Percentiles rank a stretch among this genome's conserved stretches.
These are phyloP conservation scores for Biston stratarius DNA, from an alignment of 2,888 invertebrate genomes.

Conservation along the genomic window DNA sequence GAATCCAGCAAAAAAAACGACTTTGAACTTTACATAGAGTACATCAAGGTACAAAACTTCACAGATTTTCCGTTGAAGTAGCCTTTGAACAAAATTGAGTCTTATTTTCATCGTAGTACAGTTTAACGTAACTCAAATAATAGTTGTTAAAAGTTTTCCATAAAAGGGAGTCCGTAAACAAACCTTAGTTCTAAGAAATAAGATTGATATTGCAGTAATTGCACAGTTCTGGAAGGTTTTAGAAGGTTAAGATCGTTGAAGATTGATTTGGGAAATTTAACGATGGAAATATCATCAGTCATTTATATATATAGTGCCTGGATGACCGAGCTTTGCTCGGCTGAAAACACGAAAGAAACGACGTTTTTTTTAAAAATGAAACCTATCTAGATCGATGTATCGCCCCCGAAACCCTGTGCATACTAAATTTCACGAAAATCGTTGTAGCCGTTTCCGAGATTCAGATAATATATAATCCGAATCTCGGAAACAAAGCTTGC, in stretches of 20 bases:
- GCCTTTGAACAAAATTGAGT: not conserved
- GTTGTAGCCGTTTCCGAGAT: no score
- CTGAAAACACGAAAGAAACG: no score
- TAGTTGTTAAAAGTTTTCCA: not conserved
- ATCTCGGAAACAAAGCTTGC: no score
- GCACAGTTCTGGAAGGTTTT: not conserved
- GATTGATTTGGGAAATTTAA: not conserved
- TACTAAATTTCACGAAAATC: no score
- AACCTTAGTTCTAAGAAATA: not conserved
- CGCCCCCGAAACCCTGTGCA: no score
- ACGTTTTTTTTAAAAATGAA: no score
- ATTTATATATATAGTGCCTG: no score
- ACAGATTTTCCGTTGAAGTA: not conserved
- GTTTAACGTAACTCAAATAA: not conserved
- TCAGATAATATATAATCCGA: no score
- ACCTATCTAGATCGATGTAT: no score
- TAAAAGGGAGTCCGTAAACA: not conserved
- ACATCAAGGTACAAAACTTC: not conserved
- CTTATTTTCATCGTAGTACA: not conserved
- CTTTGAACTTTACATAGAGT: conserved; percentile 11
- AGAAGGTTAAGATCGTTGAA: not conserved
- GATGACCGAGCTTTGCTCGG: no score
- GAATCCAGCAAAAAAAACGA: conserved; percentile 10
- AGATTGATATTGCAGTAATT: not conserved
- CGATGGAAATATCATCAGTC: not conserved